phyloP scores from a whole-genome alignment of 2,888 invertebrate genomes.

The Lithophane socia region DNA sequence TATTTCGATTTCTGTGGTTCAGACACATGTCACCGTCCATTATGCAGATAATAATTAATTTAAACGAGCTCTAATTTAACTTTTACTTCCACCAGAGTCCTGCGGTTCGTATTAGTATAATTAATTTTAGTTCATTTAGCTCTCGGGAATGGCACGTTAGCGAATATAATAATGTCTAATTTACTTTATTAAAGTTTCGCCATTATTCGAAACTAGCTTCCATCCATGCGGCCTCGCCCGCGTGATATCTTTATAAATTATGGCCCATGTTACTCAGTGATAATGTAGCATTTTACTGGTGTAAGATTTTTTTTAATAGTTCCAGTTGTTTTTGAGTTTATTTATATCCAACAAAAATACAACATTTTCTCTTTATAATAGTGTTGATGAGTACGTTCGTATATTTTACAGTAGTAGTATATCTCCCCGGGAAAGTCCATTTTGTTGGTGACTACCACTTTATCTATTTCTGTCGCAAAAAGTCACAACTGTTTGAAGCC shows the following conservation, averaged over 20 bases:
- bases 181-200: conserved; percentile 33
- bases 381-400: background rate
- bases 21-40: conserved; percentile 14
- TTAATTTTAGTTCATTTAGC: conserved; percentile 57
- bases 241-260: too few species aligned
- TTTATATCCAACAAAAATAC: too few species aligned
- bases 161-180: conserved; percentile 44
- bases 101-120: conserved; percentile 52
- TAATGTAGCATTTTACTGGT: too few species aligned
- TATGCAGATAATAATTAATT: background rate
- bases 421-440: background rate
- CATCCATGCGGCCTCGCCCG: too few species aligned
- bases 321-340: too few species aligned
- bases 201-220: conserved; percentile 1
- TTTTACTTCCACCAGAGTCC: conserved; percentile 42
- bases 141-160: conserved; percentile 31
- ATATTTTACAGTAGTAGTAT: too few species aligned
- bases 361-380: too few species aligned
- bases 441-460: background rate
- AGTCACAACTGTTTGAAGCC: background rate
- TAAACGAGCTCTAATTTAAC: conserved; percentile 31
- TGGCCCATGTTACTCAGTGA: too few species aligned
- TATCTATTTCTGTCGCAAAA: background rate
- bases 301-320: too few species aligned
- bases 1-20: conserved; percentile 18